These are phyloP conservation scores for Sigmodon hispidus DNA, from an alignment of 2,113 vertebrate species.

Conservation along the genomic window DNA sequence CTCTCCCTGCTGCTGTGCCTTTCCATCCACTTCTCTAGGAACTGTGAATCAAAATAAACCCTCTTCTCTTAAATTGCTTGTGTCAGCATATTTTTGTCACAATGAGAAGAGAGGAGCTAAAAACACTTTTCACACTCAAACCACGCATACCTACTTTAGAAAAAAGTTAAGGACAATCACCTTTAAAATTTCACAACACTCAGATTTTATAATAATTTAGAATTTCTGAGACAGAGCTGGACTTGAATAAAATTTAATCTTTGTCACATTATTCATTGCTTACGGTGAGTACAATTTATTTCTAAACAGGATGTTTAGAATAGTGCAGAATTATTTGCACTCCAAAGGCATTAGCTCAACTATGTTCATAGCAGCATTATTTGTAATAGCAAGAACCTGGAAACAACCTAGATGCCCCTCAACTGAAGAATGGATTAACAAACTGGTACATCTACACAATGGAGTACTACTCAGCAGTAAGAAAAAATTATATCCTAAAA, in stretches of 20 bases:
- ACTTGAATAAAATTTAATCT: constrained; percentile 24
- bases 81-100: background rate
- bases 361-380: too few species aligned
- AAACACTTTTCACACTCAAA: too few species aligned
- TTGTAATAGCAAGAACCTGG: too few species aligned
- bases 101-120: background rate
- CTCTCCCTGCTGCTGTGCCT: background rate
- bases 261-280: constrained; percentile 31
- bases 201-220: constrained; percentile 29
- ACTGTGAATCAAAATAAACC: background rate
- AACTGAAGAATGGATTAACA: too few species aligned
- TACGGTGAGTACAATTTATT: background rate
- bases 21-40: background rate
- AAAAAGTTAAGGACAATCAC: background rate
- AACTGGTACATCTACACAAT: too few species aligned
- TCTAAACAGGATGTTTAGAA: constrained; percentile 41
- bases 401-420: too few species aligned
- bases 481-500: too few species aligned
- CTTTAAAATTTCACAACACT: constrained; percentile 3
- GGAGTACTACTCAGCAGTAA: too few species aligned
- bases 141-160: background rate
- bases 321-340: background rate
- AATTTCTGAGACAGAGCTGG: constrained; percentile 1
- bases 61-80: background rate
- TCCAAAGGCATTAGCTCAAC: too few species aligned